These are phyloP conservation scores for Dasypus novemcinctus DNA, from an alignment of 2,113 vertebrate genomes.

Conservation along the genomic window DNA sequence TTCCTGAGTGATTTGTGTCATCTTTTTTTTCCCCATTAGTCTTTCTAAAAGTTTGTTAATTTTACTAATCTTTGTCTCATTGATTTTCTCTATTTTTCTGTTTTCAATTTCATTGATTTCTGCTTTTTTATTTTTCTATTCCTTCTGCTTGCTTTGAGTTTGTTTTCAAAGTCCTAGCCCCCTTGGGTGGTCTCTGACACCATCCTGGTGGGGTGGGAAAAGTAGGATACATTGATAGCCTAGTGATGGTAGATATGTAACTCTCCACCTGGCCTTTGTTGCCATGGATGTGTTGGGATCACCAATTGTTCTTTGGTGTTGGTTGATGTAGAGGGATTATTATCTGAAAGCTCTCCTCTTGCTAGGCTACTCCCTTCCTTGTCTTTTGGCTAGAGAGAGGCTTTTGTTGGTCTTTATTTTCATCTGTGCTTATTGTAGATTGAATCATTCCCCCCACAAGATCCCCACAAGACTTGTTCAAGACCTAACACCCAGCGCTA, in stretches of 20 bases:
- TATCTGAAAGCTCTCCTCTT: background rate
- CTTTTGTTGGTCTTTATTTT: background rate
- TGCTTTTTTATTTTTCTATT: constrained; percentile 29
- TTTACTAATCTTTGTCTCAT: background rate
- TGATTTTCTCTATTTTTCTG: background rate
- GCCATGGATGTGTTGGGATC: background rate
- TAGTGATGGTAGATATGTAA: background rate
- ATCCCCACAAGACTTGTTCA: too few relatives aligned
- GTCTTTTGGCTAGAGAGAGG: background rate
- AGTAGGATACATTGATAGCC: background rate
- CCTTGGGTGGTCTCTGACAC: background rate
- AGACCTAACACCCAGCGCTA: too few relatives aligned
- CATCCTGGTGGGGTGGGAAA: background rate
- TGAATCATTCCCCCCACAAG: too few relatives aligned
- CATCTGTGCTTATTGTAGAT: background rate
- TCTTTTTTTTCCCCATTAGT: background rate
- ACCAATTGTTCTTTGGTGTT: background rate
- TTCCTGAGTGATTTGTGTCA: background rate
- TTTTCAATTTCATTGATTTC: background rate
- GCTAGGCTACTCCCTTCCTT: background rate
- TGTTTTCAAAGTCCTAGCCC: background rate
- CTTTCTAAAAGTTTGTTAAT: background rate
- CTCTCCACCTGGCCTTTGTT: background rate
- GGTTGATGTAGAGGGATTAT: background rate
- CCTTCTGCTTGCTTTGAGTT: background rate